A percentile compares a stretch with the other conserved stretches of the same genome.
phyloP scores from a whole-genome alignment of 2,113 vertebrate genomes.

The Steatornis caripensis region DNA sequence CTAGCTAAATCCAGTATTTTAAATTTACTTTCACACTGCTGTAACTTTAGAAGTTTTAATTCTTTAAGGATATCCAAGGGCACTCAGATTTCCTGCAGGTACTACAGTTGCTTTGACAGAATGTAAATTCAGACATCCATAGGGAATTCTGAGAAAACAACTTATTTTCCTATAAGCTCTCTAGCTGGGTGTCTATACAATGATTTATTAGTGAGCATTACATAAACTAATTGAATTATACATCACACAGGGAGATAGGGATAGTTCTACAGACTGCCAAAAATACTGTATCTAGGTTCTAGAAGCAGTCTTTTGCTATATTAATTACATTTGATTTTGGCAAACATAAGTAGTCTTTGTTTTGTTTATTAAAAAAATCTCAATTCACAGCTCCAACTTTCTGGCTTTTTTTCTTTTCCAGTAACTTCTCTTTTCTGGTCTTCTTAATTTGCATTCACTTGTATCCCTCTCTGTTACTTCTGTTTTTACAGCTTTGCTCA shows the following conservation, averaged over 20 bases:
- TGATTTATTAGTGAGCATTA: slow-evolving; percentile 69
- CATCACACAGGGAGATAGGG: slow-evolving; percentile 53
- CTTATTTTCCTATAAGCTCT: neutral
- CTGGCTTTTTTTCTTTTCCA: neutral
- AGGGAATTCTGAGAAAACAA: slow-evolving; percentile 30
- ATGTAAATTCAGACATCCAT: slow-evolving; percentile 50
- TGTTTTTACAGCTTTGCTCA: neutral
- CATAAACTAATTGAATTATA: slow-evolving; percentile 74
- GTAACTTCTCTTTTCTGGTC: neutral
- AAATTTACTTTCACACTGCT: neutral
- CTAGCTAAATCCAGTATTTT: neutral
- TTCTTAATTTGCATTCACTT: neutral
- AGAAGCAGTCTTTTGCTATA: slow-evolving; percentile 38
- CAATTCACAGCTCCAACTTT: slow-evolving; percentile 28
- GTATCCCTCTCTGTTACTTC: neutral
- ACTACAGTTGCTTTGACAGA: slow-evolving; percentile 30
- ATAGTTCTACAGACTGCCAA: slow-evolving; percentile 55
- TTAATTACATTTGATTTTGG: slow-evolving; percentile 55
- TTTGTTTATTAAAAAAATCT: neutral
- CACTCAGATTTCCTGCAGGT: slow-evolving; percentile 13
- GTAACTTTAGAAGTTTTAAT: slow-evolving; percentile 3
- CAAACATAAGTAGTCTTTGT: neutral
- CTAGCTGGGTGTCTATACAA: slow-evolving; percentile 23
- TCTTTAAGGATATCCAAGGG: slow-evolving; percentile 29
- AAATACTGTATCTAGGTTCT: slow-evolving; percentile 63